A percentile compares a stretch with the other conserved stretches of the same genome.
Conservation (phyloP, 2,797 vertebrate species). For the Telmatherina bonti region DNA sequence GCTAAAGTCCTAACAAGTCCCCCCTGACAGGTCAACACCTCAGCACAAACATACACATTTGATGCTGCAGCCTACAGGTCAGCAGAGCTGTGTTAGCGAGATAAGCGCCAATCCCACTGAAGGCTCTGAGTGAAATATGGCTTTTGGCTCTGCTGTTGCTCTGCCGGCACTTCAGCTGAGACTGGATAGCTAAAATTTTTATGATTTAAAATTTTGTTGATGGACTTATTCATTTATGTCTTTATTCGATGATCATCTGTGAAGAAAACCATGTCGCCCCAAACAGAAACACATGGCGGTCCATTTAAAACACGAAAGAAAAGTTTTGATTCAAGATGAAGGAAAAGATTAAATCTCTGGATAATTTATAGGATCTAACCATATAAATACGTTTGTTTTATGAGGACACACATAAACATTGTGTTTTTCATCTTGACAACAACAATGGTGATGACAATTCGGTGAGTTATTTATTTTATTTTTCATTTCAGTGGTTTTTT, state of each 20-base stretch:
- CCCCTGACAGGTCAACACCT: conserved; percentile 81
- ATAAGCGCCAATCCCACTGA: conserved; percentile 74
- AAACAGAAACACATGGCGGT: not conserved
- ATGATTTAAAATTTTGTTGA: conserved; percentile 17
- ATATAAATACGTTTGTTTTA: not conserved
- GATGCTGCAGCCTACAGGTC: conserved; percentile 77
- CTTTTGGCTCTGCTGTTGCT: conserved; percentile 46
- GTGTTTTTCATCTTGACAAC: not conserved
- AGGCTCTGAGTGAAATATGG: conserved; percentile 57
- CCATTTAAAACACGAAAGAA: not conserved
- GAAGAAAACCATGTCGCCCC: not conserved
- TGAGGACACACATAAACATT: conserved; percentile 9
- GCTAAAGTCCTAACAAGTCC: conserved; percentile 81
- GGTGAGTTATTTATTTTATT: too few species aligned
- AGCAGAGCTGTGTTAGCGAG: conserved; percentile 71
- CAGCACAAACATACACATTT: conserved; percentile 77
- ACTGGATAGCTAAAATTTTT: conserved; percentile 2
- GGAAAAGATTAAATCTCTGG: conserved; percentile 1
- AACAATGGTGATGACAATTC: too few species aligned
- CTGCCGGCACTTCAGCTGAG: conserved; percentile 23
- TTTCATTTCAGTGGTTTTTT: too few species aligned
- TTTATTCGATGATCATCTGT: not conserved
- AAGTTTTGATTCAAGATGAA: not conserved
- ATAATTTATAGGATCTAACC: conserved; percentile 1
- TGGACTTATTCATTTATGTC: conserved; percentile 17